A percentile compares a stretch with the other conserved stretches of the same genome.
phyloP scores from a whole-genome alignment of 2,113 vertebrate genomes.

The Falco punctatus region DNA sequence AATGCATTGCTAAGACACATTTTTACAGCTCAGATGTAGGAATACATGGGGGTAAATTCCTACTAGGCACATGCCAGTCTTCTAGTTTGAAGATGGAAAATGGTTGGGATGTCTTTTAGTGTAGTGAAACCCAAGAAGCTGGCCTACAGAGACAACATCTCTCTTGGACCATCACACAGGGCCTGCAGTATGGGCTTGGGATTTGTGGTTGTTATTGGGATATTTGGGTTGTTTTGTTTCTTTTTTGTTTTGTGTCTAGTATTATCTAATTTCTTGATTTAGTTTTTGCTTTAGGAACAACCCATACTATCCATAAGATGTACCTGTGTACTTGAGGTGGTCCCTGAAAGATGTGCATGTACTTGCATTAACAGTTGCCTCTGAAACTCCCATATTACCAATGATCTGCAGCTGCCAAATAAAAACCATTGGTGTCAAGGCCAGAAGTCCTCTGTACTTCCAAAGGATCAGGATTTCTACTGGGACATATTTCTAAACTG shows the following conservation, averaged over 20 bases:
- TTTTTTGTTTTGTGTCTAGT: not conserved
- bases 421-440: not conserved
- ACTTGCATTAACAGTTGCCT: not conserved
- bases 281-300: not conserved
- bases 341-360: not conserved
- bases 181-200: not conserved
- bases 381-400: not conserved
- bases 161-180: not conserved
- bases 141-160: not conserved
- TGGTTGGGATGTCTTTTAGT: not conserved
- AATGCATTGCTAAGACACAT: not conserved
- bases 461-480: not conserved
- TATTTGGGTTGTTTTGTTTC: not conserved
- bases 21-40: not conserved
- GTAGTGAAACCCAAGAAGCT: not conserved
- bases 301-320: rapidly evolving
- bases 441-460: not conserved
- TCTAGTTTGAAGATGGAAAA: not conserved
- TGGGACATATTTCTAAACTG: not conserved
- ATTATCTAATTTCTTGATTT: not conserved
- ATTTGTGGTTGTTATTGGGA: not conserved
- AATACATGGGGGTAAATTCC: not conserved
- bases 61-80: not conserved
- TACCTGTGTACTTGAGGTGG: not conserved
- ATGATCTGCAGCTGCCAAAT: not conserved